A percentile compares a stretch with the other conserved stretches of the same genome.
phyloP scores from a whole-genome alignment of 1,140 invertebrate species.

The Habropoda laboriosa region DNA sequence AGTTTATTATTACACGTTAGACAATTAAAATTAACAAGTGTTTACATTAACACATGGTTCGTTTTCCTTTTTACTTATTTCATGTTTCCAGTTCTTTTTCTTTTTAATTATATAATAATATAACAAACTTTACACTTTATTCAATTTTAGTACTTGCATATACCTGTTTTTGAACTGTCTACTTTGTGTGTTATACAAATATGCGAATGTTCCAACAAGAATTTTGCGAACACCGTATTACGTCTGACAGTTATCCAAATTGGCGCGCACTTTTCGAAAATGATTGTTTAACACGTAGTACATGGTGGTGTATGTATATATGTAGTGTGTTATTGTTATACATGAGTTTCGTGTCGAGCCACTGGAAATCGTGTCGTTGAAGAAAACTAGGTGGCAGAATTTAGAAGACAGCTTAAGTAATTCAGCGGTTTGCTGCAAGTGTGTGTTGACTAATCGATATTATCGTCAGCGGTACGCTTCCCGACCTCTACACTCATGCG shows the following conservation, averaged over 20 bases:
- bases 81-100: too few relatives aligned
- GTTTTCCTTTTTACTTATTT: neutral
- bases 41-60: too few relatives aligned
- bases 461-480: slow-evolving; percentile 64
- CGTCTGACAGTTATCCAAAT: neutral
- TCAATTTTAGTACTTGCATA: neutral
- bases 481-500: neutral
- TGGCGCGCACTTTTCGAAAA: slow-evolving; percentile 13
- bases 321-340: neutral
- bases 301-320: neutral
- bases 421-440: slow-evolving; percentile 59
- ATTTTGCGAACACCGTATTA: neutral
- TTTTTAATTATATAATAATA: neutral
- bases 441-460: slow-evolving; percentile 69
- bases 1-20: neutral
- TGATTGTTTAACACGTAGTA: too few relatives aligned
- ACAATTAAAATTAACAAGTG: neutral
- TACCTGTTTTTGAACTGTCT: neutral
- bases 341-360: neutral
- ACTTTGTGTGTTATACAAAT: neutral
- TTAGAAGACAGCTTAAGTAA: slow-evolving; percentile 45
- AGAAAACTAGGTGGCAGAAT: slow-evolving; percentile 27
- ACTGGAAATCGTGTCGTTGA: slow-evolving; percentile 17
- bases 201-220: neutral
- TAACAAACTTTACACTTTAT: neutral